Base-by-base conservation (phyloP, 2,797 vertebrate species). In the Apogon hyalosoma region DNA sequence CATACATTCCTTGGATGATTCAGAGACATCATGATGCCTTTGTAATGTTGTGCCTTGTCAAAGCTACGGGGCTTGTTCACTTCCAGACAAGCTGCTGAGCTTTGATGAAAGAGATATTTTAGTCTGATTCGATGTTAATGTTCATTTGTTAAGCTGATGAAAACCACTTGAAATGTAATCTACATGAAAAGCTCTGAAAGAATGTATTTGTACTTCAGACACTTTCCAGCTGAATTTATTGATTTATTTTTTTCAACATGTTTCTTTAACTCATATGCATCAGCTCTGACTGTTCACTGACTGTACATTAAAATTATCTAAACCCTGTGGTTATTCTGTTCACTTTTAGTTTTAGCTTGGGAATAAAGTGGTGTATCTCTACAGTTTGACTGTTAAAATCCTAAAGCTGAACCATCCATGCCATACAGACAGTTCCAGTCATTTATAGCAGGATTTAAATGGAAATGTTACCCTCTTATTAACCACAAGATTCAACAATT, bases 1-100 rank as follows among this genome's bases (percentile, higher is more conserved):
- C 50, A 45, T 24, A 66, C 50, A 46, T 38, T 45, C 73, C 43
- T 84, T 57, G 75, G 77, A 82, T 54, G 69, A 64, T 65, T 64
- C 63, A 46, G 54, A 73, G 63, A 50, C 62, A 28, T 28, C 3
- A 53, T 16, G 0, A 51, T 36, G 53, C 42, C 61, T 66, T 77
- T 80, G 76, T 53, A 18, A 58, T 31, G 76, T 54, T 1, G 52
- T 3, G 28, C 33, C 15, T 7, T 51, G 19, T 69, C 53, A 60
- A 59, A 74, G 79, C 72, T 57, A 33, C 18, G 40, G 4, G 53
- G 46, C 42, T 2, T 33, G 46, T 65, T 75, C 1, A 11, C 65
- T 65, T 47, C 48, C 62, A 43, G 56, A 63, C 57, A 60, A 31
- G 60, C 68, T 51, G 73, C 65, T 50, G 13, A 0, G 67, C 68